A percentile compares a stretch with the other conserved stretches of the same genome.
Evolutionary conservation across 2,888 invertebrate species (phyloP).

Genomic region (Minunthozetes semirufus): DNA sequence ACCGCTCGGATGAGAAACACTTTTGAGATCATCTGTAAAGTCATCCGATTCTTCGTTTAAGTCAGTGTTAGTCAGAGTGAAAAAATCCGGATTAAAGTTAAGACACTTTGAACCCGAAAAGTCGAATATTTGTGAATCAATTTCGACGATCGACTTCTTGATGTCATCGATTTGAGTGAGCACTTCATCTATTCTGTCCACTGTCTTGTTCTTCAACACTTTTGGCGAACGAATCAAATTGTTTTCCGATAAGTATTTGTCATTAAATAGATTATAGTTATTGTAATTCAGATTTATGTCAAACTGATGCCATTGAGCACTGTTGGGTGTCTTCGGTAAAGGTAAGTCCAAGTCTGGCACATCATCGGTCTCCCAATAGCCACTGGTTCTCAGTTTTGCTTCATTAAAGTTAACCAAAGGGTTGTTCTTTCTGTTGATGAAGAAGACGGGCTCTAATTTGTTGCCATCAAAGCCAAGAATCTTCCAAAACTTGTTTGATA

Average conservation of each 20-base stretch:
- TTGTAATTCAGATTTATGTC: not conserved
- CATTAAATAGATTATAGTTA: not conserved
- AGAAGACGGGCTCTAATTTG: not conserved
- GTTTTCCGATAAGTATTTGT: not conserved
- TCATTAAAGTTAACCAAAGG: not conserved
- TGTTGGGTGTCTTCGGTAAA: not conserved
- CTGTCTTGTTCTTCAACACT: slow-evolving; percentile 11
- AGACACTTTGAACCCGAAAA: slow-evolving; percentile 27
- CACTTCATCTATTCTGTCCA: slow-evolving; percentile 33
- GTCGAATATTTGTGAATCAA: slow-evolving; percentile 31
- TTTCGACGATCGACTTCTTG: slow-evolving; percentile 35
- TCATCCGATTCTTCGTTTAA: slow-evolving; percentile 12
- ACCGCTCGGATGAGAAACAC: not conserved
- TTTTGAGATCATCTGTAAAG: not conserved
- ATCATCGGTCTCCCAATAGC: not conserved
- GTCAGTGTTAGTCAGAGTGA: slow-evolving; percentile 27
- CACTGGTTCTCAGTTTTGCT: not conserved
- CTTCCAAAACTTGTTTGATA: not conserved
- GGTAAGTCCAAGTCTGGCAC: not conserved
- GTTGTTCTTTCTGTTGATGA: not conserved
- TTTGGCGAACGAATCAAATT: not conserved
- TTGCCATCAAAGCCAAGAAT: slow-evolving; percentile 12
- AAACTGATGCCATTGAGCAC: not conserved
- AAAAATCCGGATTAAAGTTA: slow-evolving; percentile 34
- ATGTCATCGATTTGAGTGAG: slow-evolving; percentile 36